phyloP scores from a whole-genome alignment of 2,888 invertebrate genomes.

The Hyppa rectilinea region DNA sequence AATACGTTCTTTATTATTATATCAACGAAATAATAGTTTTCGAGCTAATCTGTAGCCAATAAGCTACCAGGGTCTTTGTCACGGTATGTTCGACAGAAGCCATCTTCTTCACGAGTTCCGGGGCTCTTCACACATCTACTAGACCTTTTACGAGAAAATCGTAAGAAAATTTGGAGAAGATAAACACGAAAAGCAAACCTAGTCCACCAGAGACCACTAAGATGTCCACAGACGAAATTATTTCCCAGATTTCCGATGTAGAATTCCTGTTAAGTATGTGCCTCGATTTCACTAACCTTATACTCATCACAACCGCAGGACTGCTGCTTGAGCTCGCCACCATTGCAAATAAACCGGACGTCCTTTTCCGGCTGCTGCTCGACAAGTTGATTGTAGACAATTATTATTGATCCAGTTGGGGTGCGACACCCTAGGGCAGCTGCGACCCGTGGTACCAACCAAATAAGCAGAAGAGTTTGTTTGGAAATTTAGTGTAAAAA shows the following conservation, averaged over 20 bases:
- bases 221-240: background rate
- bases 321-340: background rate
- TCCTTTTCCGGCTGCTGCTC: background rate
- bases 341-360: background rate
- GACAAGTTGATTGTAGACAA: background rate
- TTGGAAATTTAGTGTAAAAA: slow-evolving; percentile 7
- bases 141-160: background rate
- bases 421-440: background rate
- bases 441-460: slow-evolving; percentile 19
- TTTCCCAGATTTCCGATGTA: background rate
- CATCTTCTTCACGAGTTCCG: background rate
- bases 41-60: background rate
- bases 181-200: no score
- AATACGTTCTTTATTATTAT: background rate
- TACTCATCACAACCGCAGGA: background rate
- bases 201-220: no score
- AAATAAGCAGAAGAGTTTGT: no score
- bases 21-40: background rate
- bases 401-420: slow-evolving; percentile 12
- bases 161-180: background rate
- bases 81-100: background rate
- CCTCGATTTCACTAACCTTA: slow-evolving; percentile 1
- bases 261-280: background rate
- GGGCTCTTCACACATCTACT: background rate
- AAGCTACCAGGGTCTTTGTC: background rate